phyloP scores from a whole-genome alignment of 2,113 vertebrate genomes.

The Hippocampus guttulatus region DNA sequence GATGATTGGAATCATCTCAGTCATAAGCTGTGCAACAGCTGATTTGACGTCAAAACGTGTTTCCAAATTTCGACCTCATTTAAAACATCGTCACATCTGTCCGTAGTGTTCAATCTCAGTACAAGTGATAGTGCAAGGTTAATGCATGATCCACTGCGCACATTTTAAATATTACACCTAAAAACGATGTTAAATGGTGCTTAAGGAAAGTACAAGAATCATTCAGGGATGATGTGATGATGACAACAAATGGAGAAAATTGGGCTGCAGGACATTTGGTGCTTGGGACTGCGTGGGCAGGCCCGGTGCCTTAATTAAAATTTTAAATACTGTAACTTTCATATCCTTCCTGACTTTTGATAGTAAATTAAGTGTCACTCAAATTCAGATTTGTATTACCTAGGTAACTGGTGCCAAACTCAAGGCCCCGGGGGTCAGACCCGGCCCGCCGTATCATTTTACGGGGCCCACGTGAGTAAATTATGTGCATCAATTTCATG shows the following conservation, averaged over 20 bases:
- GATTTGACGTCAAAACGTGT: background rate
- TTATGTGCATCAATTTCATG: no score
- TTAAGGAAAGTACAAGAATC: background rate
- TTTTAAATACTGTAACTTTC: conserved; percentile 18
- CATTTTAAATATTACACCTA: background rate
- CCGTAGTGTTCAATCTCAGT: background rate
- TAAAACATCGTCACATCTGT: background rate
- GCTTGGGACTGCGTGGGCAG: conserved; percentile 59
- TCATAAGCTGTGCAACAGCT: background rate
- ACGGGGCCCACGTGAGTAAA: no score
- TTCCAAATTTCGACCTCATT: background rate
- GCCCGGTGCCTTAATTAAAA: conserved; percentile 60
- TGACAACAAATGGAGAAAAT: conserved; percentile 12
- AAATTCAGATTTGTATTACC: conserved; percentile 2
- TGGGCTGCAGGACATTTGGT: conserved; percentile 48
- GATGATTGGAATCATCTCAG: background rate
- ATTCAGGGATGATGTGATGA: background rate
- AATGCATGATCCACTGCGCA: background rate
- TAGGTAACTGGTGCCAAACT: background rate
- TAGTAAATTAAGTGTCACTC: conserved; percentile 3
- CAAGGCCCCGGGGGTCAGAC: no score
- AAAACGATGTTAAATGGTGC: background rate
- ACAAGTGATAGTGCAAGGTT: background rate
- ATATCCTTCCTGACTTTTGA: conserved; percentile 2
- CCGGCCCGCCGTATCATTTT: no score